These are phyloP conservation scores for Philereme vetulata DNA, from an alignment of 2,888 invertebrate genomes.

Conservation along the genomic window DNA sequence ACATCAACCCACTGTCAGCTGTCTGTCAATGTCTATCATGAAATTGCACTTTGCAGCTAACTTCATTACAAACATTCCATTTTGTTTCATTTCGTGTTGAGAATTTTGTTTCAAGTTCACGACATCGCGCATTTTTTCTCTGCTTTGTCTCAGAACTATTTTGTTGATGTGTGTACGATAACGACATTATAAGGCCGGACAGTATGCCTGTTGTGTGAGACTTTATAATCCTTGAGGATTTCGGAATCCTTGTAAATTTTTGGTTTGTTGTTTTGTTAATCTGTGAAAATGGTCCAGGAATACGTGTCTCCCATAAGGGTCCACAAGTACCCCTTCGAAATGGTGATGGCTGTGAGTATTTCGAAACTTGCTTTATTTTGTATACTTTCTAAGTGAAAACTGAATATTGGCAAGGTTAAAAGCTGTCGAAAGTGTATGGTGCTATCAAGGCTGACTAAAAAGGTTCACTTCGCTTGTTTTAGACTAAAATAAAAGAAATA, in stretches of 20 bases:
- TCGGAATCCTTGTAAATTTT: slow-evolving; percentile 56
- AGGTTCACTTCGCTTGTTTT: not conserved
- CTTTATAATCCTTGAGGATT: slow-evolving; percentile 50
- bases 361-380: slow-evolving; percentile 3
- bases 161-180: slow-evolving; percentile 59
- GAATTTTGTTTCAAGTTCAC: slow-evolving; percentile 60
- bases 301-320: slow-evolving; percentile 97
- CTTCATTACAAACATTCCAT: slow-evolving; percentile 55
- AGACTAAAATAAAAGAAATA: too few species aligned
- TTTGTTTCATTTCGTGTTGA: slow-evolving; percentile 51
- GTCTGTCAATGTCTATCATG: slow-evolving; percentile 26
- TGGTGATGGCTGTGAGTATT: slow-evolving; percentile 96
- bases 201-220: slow-evolving; percentile 70
- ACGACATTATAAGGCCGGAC: slow-evolving; percentile 64
- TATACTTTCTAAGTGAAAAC: slow-evolving; percentile 27
- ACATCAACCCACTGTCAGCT: slow-evolving; percentile 29
- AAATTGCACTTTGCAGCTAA: slow-evolving; percentile 35
- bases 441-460: slow-evolving; percentile 29
- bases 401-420: slow-evolving; percentile 41
- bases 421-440: slow-evolving; percentile 22
- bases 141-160: slow-evolving; percentile 49
- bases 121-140: slow-evolving; percentile 49
- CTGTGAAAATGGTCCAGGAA: slow-evolving; percentile 94
- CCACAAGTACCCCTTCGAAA: slow-evolving; percentile 97
- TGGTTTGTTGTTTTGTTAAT: slow-evolving; percentile 52